Evolutionary conservation across 2,797 vertebrate genomes (phyloP).

Genomic region (Xenopus petersii): DNA sequence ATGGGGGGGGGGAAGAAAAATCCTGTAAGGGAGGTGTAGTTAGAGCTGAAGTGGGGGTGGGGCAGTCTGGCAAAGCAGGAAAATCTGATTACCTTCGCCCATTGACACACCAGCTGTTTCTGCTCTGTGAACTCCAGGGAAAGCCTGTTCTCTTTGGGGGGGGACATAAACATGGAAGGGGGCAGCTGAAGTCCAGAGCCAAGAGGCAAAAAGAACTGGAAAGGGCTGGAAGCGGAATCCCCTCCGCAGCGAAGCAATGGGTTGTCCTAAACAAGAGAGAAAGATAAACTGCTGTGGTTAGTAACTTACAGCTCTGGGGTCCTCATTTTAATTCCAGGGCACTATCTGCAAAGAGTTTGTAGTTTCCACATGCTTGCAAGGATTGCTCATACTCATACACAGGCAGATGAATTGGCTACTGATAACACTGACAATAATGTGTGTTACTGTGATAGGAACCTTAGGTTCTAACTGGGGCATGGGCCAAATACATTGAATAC

Average conservation of each 20-base stretch:
- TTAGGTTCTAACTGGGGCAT: too few relatives aligned
- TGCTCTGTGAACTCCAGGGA: constrained; percentile 76
- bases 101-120: constrained; percentile 84
- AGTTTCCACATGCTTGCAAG: too few relatives aligned
- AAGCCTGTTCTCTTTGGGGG: constrained; percentile 75
- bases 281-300: not conserved
- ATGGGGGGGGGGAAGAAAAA: not conserved
- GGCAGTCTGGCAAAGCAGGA: constrained; percentile 5
- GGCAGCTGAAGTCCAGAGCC: constrained; percentile 77
- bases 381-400: too few relatives aligned
- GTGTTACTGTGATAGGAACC: too few relatives aligned
- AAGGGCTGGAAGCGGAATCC: constrained; percentile 76
- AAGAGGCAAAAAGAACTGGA: constrained; percentile 84
- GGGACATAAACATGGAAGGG: constrained; percentile 73
- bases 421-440: too few relatives aligned
- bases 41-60: not conserved
- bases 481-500: too few relatives aligned
- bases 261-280: constrained; percentile 67
- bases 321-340: too few relatives aligned
- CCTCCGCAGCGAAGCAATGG: constrained; percentile 67
- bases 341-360: too few relatives aligned
- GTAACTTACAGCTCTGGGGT: too few relatives aligned
- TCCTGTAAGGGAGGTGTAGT: not conserved
- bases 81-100: constrained; percentile 78
- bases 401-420: too few relatives aligned